Percentiles rank a stretch among this genome's conserved stretches.
These are phyloP conservation scores for Drosophila borborema DNA, from an alignment of 2,888 invertebrate genomes.

Conservation along the genomic window DNA sequence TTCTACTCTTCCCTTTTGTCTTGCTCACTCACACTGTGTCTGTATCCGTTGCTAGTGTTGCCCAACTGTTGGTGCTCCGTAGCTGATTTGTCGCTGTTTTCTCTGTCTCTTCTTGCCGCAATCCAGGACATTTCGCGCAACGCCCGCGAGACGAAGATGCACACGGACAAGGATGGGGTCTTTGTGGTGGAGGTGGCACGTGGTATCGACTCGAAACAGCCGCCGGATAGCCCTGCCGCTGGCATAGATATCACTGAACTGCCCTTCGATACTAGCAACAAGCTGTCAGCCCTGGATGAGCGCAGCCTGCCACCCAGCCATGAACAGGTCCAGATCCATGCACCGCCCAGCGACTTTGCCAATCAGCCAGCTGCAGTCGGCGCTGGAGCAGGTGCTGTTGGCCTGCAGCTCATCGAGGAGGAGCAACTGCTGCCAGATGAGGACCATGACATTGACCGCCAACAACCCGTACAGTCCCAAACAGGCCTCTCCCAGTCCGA, in stretches of 20 bases:
- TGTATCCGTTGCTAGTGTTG: slow-evolving; percentile 20
- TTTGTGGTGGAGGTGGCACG: slow-evolving; percentile 90
- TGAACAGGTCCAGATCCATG: slow-evolving; percentile 85
- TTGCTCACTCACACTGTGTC: neutral
- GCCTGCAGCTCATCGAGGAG: slow-evolving; percentile 82
- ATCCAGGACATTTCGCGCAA: slow-evolving; percentile 89
- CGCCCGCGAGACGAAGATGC: slow-evolving; percentile 91
- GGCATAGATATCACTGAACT: slow-evolving; percentile 74
- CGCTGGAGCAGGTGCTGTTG: slow-evolving; percentile 35
- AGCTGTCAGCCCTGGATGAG: slow-evolving; percentile 66
- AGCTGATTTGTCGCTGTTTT: slow-evolving; percentile 20
- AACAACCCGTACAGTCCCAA: slow-evolving; percentile 80
- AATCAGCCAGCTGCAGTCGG: slow-evolving; percentile 41
- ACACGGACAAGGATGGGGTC: slow-evolving; percentile 89
- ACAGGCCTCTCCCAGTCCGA: slow-evolving; percentile 94
- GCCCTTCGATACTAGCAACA: slow-evolving; percentile 79
- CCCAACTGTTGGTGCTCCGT: slow-evolving; percentile 14
- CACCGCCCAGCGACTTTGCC: slow-evolving; percentile 76
- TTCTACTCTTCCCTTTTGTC: neutral
- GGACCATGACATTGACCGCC: slow-evolving; percentile 17
- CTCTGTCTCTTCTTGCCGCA: neutral
- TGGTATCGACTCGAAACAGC: slow-evolving; percentile 85
- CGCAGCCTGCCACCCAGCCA: slow-evolving; percentile 67
- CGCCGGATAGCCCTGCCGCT: slow-evolving; percentile 73
- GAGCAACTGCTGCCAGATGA: slow-evolving; percentile 44